Evolutionary conservation across 2,888 invertebrate genomes (phyloP), one percentile per base, ranked within the genome.

Genomic region (Mamestra brassicae): DNA sequence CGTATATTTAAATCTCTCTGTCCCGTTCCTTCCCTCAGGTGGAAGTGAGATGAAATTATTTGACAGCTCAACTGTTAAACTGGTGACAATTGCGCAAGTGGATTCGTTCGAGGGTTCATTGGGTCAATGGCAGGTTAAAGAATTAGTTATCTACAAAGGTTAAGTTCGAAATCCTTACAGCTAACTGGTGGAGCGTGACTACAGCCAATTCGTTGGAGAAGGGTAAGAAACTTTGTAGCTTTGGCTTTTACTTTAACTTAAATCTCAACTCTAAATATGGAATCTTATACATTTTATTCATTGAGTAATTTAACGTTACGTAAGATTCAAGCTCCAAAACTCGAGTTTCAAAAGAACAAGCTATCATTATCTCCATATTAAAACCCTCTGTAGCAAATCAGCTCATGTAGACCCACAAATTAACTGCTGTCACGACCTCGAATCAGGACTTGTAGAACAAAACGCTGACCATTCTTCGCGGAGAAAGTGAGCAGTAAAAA

Each of bases 401-500:
- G 58, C 54, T 11, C 36, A 45, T 8, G 2, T 11, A 52, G 4
- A 58, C 62, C 11, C 13, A 69, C 47, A 71, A 4, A 57, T 65
- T 45, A 45, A 74, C 73, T 67, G 65, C 65, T 34, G 60, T 64
- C 71, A 58, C 71, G 83, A 86, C 83, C 78, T 71, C 74, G 36
- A 72, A 69, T 67, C 73, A 77, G 77, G 74, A 83, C 58, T 45
- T 36, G 45, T 42, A 52, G 26, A 77, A 81, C 78, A 47, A 69
- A 75, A 74, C 55, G 63, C 76, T 57, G 68, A 60, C 75, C 66
- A 81, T 66, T 76, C 68, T 68, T 68, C 62, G 45, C 50, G 50
- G 84, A 87, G 86, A 87, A 84, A 87, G 88, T 87, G 75, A 82
- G 77, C 75, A 84, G 66, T 83, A 87, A 87, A 89, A 87, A 88